A percentile compares a stretch with the other conserved stretches of the same genome.
Evolutionary conservation across 1,140 invertebrate species (phyloP).

Genomic region (Ladona fulva): DNA sequence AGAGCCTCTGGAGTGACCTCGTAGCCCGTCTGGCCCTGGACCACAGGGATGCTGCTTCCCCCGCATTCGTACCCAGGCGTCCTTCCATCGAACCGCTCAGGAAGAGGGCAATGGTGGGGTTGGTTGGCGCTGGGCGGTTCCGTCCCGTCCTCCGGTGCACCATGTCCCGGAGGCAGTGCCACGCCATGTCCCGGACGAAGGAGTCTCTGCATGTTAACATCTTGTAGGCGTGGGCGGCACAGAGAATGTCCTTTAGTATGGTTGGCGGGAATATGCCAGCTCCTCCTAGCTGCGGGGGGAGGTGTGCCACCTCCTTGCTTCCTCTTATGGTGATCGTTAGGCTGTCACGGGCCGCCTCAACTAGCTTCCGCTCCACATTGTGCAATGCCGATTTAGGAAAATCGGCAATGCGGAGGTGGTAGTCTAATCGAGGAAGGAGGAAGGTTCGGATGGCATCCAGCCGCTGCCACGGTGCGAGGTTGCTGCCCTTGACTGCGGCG

Average conservation of each 20-base stretch:
- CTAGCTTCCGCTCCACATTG: too few species aligned
- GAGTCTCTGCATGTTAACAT: constrained; percentile 26
- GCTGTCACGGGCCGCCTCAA: too few species aligned
- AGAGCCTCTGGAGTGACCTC: not conserved
- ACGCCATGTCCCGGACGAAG: constrained; percentile 23
- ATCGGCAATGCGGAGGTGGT: constrained; percentile 25
- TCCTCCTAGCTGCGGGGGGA: too few species aligned
- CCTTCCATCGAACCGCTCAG: constrained; percentile 20
- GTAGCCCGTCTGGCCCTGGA: constrained; percentile 20
- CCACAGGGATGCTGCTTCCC: constrained; percentile 25
- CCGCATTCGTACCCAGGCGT: constrained; percentile 18
- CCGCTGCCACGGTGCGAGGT: too few species aligned
- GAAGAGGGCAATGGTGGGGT: constrained; percentile 21
- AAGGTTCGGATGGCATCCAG: constrained; percentile 32
- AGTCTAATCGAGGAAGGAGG: constrained; percentile 30
- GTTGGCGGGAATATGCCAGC: too few species aligned
- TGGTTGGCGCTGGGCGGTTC: constrained; percentile 16
- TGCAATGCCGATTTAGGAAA: too few species aligned
- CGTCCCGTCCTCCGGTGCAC: constrained; percentile 16
- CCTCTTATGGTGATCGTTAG: too few species aligned
- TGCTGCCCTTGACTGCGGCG: too few species aligned
- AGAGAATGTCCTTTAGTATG: constrained; percentile 21
- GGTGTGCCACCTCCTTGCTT: too few species aligned
- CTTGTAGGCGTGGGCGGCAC: constrained; percentile 27
- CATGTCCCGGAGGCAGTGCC: constrained; percentile 16